Base-by-base conservation (phyloP, 2,113 vertebrate genomes). In the Larimichthys polyactis region DNA sequence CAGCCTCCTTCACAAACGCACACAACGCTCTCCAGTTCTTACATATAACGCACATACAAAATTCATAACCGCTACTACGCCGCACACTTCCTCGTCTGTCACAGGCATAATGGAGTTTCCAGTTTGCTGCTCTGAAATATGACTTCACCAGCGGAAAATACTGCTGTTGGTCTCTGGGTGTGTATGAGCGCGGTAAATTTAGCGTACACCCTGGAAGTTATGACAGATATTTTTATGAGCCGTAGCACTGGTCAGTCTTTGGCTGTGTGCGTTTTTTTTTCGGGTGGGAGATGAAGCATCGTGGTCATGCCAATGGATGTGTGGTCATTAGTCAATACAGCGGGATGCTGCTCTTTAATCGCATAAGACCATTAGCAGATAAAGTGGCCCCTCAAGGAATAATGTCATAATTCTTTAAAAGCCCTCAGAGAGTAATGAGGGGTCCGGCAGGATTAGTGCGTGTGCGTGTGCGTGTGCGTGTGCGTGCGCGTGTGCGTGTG, bases 371-470 rank as follows among this genome's bases (percentile, higher is more conserved):
- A 90, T 91, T 82, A 91, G 79, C 75, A 75, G 86, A 91, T 92
- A 87, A 89, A 89, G 72, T 90, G 82, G 1, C 69, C 67, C 59
- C 48, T 44, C 22, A 40, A 68, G 75, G 81, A 89, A 82, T 92
- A 83, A 85, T 87, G 68, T 9, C 36, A 40, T 67, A 83, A 84
- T 89, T 87, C 67, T 89, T 86, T 93, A 87, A 93, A 93, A 93
- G 86, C 92, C 85, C 76, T 78, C 44, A 40, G 72, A 83, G 84
- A 69, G 69, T 84, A 85, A 88, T 82, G 68, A 71, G 24, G 63
- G 71, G 72, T 60, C 52, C 24, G 77, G 32, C 10, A 71, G 54
- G 73, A 77, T 71, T 65, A 24, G 27, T 27, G 27, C 2, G 27
- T 27, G 27, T 27, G 27, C 2, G 27, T 27, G 27, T 27, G 27